Evolutionary conservation across 2,797 vertebrate genomes (phyloP).

Genomic region (Bradypodion ventrale): DNA sequence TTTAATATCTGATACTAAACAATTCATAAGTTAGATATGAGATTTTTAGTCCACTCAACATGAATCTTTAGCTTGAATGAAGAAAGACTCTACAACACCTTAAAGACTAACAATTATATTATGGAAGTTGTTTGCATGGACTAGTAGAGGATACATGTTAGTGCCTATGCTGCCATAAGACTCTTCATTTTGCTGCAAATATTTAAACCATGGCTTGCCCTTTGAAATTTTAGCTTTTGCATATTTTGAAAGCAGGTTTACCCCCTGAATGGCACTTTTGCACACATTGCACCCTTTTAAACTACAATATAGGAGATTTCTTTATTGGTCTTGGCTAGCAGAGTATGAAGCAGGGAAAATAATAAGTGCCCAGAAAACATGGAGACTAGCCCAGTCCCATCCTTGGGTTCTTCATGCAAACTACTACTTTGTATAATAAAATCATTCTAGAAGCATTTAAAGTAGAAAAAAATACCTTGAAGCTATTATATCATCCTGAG

Average conservation of each 20-base stretch:
- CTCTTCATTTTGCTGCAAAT: background rate
- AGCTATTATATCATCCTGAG: too few relatives aligned
- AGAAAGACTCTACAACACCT: background rate
- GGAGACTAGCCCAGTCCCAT: too few relatives aligned
- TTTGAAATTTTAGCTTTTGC: background rate
- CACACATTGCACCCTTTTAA: background rate
- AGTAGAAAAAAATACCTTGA: too few relatives aligned
- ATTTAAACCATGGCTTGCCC: background rate
- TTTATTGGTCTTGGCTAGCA: too few relatives aligned
- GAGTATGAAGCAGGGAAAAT: too few relatives aligned
- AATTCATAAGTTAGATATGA: background rate
- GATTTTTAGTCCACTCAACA: too few relatives aligned
- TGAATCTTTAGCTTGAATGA: background rate
- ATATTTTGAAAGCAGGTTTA: background rate
- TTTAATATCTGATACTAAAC: background rate
- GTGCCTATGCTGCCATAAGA: background rate
- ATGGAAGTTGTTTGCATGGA: background rate
- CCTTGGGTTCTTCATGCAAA: too few relatives aligned
- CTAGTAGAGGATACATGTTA: background rate
- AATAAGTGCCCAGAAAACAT: too few relatives aligned
- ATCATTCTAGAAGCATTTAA: too few relatives aligned
- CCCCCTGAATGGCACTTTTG: background rate
- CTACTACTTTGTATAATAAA: too few relatives aligned
- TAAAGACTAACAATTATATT: background rate
- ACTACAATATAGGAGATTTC: too few relatives aligned